These are phyloP conservation scores for Phylloscopus trochilus DNA, from an alignment of 2,113 vertebrate species.

Conservation along the genomic window DNA sequence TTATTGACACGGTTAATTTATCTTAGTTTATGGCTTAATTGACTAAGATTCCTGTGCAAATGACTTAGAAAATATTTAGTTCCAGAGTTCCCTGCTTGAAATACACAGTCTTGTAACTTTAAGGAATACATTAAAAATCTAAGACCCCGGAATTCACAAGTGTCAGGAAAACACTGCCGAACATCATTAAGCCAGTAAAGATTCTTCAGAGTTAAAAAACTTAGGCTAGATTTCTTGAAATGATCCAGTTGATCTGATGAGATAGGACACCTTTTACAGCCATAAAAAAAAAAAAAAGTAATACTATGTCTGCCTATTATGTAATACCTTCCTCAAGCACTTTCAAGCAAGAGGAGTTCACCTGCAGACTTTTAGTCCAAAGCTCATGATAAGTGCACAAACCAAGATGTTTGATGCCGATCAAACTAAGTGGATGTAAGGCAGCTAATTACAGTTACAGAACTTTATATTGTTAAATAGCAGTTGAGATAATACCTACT, in stretches of 20 bases:
- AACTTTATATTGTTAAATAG: neutral
- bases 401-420: neutral
- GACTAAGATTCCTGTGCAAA: neutral
- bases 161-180: neutral
- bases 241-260: neutral
- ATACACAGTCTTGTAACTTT: neutral
- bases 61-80: neutral
- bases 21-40: neutral
- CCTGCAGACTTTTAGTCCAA: neutral
- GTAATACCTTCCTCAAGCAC: neutral
- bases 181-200: neutral
- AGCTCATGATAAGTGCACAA: neutral
- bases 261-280: neutral
- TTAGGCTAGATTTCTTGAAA: neutral
- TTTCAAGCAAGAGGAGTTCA: neutral
- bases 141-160: neutral
- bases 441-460: neutral
- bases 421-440: neutral
- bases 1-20: neutral
- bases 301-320: neutral
- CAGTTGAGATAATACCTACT: neutral
- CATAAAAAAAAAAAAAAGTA: neutral
- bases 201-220: neutral
- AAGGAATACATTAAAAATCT: neutral
- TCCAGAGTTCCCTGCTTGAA: neutral